Evolutionary conservation across 2,888 invertebrate species (phyloP).

Genomic region (Eremobia ochroleuca): DNA sequence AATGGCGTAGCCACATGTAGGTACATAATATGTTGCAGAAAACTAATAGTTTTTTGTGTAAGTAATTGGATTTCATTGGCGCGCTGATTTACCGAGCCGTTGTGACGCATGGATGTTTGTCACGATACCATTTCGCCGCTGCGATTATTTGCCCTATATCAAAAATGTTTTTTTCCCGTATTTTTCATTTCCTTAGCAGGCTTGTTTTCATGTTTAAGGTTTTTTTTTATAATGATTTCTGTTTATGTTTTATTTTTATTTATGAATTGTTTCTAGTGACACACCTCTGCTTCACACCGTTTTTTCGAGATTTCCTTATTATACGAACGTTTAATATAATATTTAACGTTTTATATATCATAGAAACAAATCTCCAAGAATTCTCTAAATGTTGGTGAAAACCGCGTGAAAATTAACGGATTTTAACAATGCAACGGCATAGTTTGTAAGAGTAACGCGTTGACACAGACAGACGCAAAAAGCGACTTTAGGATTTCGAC

Average conservation of each 20-base stretch:
- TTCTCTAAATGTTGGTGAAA: neutral
- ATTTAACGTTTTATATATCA: no score
- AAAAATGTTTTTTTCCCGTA: conserved; percentile 69
- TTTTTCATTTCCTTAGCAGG: conserved; percentile 48
- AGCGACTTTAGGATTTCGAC: neutral
- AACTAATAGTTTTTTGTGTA: conserved; percentile 86
- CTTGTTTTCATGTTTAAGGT: conserved; percentile 37
- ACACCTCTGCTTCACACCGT: neutral
- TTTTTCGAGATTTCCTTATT: neutral
- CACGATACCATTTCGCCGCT: conserved; percentile 88
- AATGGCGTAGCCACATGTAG: conserved; percentile 34
- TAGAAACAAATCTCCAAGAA: neutral
- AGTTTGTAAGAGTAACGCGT: neutral
- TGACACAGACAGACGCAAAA: neutral
- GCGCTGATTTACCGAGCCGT: conserved; percentile 84
- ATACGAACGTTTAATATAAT: neutral
- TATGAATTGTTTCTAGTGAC: neutral
- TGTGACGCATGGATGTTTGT: conserved; percentile 89
- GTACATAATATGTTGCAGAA: conserved; percentile 71
- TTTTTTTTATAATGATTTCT: conserved; percentile 12
- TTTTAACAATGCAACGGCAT: no score
- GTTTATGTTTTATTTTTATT: neutral
- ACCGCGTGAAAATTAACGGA: neutral
- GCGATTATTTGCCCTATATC: conserved; percentile 77
- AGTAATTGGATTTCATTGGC: conserved; percentile 89